Evolutionary conservation across 2,888 invertebrate genomes (phyloP).

Genomic region (Celastrina argiolus): DNA sequence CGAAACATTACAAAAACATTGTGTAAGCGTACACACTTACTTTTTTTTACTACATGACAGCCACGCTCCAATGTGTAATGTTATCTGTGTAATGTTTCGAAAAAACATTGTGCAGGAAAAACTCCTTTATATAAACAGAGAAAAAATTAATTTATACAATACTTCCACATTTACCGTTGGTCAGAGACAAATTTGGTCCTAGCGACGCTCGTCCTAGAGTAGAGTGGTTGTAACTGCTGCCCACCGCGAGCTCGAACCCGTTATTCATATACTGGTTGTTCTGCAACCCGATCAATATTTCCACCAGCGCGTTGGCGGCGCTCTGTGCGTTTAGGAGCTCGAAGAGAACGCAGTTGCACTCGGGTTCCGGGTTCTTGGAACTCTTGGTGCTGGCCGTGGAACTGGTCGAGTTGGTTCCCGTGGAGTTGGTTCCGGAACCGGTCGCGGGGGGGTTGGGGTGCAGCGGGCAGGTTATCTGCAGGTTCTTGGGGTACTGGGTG

Average conservation of each 20-base stretch:
- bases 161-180: constrained; percentile 69
- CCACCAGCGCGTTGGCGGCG: constrained; percentile 66
- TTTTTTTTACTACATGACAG: too few relatives aligned
- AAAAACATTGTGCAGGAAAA: too few relatives aligned
- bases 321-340: constrained; percentile 66
- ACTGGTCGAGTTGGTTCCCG: constrained; percentile 38
- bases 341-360: constrained; percentile 70
- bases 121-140: constrained; percentile 17
- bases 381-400: constrained; percentile 43
- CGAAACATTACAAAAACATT: too few relatives aligned
- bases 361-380: constrained; percentile 59
- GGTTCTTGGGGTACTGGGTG: constrained; percentile 52
- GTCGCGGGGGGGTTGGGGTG: constrained; percentile 54
- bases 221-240: constrained; percentile 45
- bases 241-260: constrained; percentile 49
- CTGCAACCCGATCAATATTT: constrained; percentile 64
- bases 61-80: too few relatives aligned
- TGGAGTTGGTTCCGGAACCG: constrained; percentile 39
- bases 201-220: constrained; percentile 53
- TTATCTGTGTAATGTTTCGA: too few relatives aligned
- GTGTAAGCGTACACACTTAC: too few relatives aligned
- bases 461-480: constrained; percentile 63
- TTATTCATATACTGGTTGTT: constrained; percentile 68
- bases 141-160: constrained; percentile 50
- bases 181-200: constrained; percentile 59